Conservation (phyloP, 2,797 vertebrate genomes). For the Galago senegalensis region DNA sequence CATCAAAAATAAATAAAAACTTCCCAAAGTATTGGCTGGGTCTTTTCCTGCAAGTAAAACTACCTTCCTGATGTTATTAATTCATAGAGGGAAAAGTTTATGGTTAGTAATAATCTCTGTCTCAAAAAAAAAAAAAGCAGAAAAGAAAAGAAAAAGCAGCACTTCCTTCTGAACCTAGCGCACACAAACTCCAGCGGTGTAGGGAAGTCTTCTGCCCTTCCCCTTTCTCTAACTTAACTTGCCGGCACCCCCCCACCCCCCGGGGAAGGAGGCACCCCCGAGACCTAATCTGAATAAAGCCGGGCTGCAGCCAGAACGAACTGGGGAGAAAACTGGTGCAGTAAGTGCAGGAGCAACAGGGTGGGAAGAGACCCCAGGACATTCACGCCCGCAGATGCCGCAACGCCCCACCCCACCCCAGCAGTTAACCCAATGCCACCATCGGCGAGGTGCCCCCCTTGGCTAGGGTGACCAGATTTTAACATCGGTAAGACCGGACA, state of each 20-base stretch:
- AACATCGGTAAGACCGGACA: too few relatives aligned
- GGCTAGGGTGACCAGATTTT: too few relatives aligned
- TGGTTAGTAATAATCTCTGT: not conserved
- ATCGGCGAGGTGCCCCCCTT: not conserved
- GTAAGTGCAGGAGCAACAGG: not conserved
- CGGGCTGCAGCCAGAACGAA: accelerated
- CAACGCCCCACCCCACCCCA: too few relatives aligned
- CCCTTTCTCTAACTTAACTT: not conserved
- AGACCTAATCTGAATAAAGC: not conserved
- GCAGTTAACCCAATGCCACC: not conserved
- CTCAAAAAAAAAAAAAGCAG: too few relatives aligned
- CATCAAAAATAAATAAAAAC: not conserved
- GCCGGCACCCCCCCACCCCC: too few relatives aligned
- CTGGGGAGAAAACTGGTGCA: too few relatives aligned
- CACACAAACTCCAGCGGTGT: too few relatives aligned
- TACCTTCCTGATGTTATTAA: conserved; percentile 4
- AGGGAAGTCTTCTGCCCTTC: too few relatives aligned
- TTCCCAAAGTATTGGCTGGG: not conserved
- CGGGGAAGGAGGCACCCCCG: not conserved
- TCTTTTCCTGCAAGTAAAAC: conserved; percentile 58
- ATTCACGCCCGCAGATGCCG: accelerated
- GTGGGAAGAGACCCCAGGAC: not conserved
- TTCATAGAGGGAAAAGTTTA: not conserved
- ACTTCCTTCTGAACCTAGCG: too few relatives aligned
- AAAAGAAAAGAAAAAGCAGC: too few relatives aligned